phyloP scores from a whole-genome alignment of 2,888 invertebrate species.

The Drosophila incognita region DNA sequence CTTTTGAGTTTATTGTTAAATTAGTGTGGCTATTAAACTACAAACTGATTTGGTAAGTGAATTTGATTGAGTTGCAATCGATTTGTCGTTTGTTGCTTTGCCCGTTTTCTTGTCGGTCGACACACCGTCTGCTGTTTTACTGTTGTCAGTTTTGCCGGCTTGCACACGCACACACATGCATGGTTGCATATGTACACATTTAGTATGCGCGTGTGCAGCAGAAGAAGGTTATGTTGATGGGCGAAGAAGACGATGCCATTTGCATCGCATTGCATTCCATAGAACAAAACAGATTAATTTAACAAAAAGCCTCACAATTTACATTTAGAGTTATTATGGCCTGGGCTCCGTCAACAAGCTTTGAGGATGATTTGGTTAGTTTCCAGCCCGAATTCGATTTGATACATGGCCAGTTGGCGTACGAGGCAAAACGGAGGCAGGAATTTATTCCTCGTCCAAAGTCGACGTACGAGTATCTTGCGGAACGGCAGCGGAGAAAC shows the following conservation, averaged over 20 bases:
- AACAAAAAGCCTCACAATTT: constrained; percentile 17
- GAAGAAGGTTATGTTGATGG: constrained; percentile 51
- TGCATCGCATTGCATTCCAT: neutral
- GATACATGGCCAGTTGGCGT: constrained; percentile 72
- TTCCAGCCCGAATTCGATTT: constrained; percentile 78
- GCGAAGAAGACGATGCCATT: constrained; percentile 1
- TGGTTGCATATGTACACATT: neutral
- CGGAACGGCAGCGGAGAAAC: constrained; percentile 32
- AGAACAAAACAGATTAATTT: constrained; percentile 9
- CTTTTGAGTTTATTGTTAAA: neutral
- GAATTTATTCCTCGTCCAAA: constrained; percentile 38
- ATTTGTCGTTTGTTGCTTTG: neutral
- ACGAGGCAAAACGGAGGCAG: constrained; percentile 39
- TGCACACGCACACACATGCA: constrained; percentile 10
- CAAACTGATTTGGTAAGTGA: constrained; percentile 16
- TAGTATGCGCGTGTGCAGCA: constrained; percentile 22
- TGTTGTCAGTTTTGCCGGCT: constrained; percentile 25
- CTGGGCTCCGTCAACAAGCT: constrained; percentile 75
- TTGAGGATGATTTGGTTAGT: constrained; percentile 81
- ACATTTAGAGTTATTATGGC: constrained; percentile 59
- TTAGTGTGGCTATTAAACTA: neutral
- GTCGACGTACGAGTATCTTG: constrained; percentile 50
- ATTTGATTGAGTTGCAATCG: neutral
- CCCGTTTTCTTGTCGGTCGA: neutral
- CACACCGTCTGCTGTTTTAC: neutral